Evolutionary conservation across 1,140 invertebrate species (phyloP).

Genomic region (Littorina saxatilis): DNA sequence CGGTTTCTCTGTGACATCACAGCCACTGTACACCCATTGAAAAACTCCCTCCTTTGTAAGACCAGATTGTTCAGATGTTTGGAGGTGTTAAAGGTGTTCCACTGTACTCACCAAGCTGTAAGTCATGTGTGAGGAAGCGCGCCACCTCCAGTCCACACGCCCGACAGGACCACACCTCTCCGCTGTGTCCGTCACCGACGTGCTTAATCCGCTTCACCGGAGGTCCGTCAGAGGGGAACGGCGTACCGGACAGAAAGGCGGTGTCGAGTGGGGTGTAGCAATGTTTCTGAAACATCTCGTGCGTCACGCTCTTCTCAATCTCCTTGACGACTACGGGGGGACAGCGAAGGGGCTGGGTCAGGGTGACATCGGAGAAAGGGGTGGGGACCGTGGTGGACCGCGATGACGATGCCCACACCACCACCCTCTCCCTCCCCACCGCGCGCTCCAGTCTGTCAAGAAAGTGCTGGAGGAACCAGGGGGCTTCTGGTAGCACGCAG

Average conservation of each 20-base stretch:
- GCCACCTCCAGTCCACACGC: not conserved
- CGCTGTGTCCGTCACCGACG: not conserved
- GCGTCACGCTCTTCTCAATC: not conserved
- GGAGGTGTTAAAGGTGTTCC: too few species aligned
- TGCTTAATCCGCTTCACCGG: not conserved
- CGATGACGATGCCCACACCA: not conserved
- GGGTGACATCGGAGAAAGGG: not conserved
- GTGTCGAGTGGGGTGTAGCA: not conserved
- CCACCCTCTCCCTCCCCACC: not conserved
- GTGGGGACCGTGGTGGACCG: not conserved
- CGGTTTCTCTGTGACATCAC: too few species aligned
- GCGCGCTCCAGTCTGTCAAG: not conserved
- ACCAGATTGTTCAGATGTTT: too few species aligned
- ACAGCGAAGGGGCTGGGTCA: not conserved
- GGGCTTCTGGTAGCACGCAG: not conserved
- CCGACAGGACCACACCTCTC: not conserved
- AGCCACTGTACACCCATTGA: too few species aligned
- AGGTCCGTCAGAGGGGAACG: not conserved
- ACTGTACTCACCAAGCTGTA: conserved; percentile 3
- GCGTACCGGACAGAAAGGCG: conserved; percentile 1
- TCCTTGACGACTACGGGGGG: not conserved
- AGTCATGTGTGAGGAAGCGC: not conserved
- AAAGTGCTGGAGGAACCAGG: not conserved
- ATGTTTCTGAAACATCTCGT: not conserved
- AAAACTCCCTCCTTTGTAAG: too few species aligned